phyloP scores from a whole-genome alignment of 2,888 invertebrate species.

The Pristionchus entomophagus region DNA sequence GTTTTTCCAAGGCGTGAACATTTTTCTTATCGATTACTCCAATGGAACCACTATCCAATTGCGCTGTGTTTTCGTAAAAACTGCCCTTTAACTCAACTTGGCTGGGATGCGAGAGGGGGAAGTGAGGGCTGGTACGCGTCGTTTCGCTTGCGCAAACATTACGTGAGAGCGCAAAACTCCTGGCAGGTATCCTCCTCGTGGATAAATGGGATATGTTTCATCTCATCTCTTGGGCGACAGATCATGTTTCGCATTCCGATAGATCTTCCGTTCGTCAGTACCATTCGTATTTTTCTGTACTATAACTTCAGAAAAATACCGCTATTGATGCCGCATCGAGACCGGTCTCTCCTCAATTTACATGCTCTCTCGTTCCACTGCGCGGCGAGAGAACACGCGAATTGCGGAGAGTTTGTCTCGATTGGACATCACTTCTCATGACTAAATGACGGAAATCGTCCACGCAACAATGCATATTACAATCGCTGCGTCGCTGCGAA shows the following conservation, averaged over 20 bases:
- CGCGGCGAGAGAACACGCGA: neutral
- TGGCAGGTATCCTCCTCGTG: neutral
- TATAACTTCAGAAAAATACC: neutral
- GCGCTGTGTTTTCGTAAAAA: neutral
- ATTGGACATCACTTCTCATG: no score
- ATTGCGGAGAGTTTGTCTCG: no score
- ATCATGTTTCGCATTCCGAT: neutral
- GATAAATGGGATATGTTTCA: neutral
- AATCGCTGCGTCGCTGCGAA: neutral
- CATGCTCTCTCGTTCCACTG: neutral
- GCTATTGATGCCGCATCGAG: no score
- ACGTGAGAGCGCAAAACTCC: neutral
- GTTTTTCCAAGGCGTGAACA: no score
- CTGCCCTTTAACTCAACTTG: neutral
- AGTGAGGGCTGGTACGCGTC: neutral
- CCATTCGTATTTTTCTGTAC: neutral
- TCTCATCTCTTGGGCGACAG: neutral
- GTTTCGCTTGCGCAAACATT: neutral
- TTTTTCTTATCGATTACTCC: neutral
- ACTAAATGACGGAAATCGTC: neutral
- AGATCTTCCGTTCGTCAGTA: neutral
- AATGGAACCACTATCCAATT: neutral
- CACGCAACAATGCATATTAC: neutral
- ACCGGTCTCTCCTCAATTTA: neutral
- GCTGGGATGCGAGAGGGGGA: neutral